These are phyloP conservation scores for Salarias fasciatus DNA, from an alignment of 2,797 vertebrate species.

Conservation along the genomic window DNA sequence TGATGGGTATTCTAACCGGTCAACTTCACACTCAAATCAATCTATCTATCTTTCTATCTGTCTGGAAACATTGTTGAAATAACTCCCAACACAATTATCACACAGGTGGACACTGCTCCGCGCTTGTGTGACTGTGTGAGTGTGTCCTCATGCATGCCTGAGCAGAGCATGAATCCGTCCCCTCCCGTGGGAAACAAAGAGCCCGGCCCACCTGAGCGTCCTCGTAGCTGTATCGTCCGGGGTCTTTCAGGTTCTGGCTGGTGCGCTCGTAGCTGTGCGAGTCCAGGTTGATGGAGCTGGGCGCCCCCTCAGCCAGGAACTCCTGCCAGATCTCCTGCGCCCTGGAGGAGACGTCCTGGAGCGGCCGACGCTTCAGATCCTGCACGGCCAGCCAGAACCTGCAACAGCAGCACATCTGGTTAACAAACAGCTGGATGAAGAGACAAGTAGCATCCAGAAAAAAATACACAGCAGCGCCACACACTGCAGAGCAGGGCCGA, in stretches of 20 bases:
- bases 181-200: constrained; percentile 7
- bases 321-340: constrained; percentile 97
- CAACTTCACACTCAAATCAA: too few relatives aligned
- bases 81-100: too few relatives aligned
- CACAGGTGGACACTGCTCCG: too few relatives aligned
- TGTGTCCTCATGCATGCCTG: not conserved
- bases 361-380: constrained; percentile 91
- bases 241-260: constrained; percentile 95
- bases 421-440: not conserved
- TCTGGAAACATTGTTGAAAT: too few relatives aligned
- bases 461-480: too few relatives aligned
- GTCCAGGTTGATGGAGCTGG: constrained; percentile 96
- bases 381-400: constrained; percentile 98
- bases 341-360: constrained; percentile 89
- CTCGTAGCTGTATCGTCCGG: constrained; percentile 94
- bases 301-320: constrained; percentile 93
- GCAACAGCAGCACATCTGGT: constrained; percentile 11
- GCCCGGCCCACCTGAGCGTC: constrained; percentile 90
- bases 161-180: constrained; percentile 1
- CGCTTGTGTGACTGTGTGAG: not conserved
- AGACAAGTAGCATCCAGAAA: too few relatives aligned
- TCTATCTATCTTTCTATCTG: too few relatives aligned
- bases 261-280: constrained; percentile 96
- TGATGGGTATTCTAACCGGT: too few relatives aligned
- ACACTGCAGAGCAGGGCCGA: too few relatives aligned